phyloP scores from a whole-genome alignment of 2,888 invertebrate genomes.

The Parasteatoda lunata region DNA sequence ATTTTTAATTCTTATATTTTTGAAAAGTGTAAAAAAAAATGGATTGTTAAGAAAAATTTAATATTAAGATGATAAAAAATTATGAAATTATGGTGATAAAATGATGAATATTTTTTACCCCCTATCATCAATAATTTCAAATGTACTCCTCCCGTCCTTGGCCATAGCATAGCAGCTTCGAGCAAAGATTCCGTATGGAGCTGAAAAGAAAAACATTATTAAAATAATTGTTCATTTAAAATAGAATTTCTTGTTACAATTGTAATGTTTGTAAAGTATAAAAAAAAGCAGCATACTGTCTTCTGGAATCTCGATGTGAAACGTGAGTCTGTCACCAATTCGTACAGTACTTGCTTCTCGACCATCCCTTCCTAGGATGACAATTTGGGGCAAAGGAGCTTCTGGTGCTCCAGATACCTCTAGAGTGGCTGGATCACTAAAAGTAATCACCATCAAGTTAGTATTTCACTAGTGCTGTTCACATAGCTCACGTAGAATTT shows the following conservation, averaged over 20 bases:
- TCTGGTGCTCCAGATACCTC: slow-evolving; percentile 96
- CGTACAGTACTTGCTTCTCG: slow-evolving; percentile 95
- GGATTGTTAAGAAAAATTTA: too few species aligned
- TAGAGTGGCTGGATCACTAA: slow-evolving; percentile 94
- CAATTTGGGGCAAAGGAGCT: slow-evolving; percentile 93
- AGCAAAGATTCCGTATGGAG: slow-evolving; percentile 95
- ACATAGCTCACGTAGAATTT: too few species aligned
- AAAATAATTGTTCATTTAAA: background rate
- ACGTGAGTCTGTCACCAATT: slow-evolving; percentile 93
- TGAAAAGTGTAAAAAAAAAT: too few species aligned
- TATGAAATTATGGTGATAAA: background rate
- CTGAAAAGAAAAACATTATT: slow-evolving; percentile 77
- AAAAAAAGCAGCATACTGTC: slow-evolving; percentile 86
- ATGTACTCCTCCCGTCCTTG: slow-evolving; percentile 95
- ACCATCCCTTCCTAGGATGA: slow-evolving; percentile 88
- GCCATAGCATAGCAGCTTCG: slow-evolving; percentile 97
- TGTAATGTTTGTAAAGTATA: too few species aligned
- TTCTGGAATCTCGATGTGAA: slow-evolving; percentile 96
- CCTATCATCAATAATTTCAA: slow-evolving; percentile 96
- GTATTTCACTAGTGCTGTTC: too few species aligned
- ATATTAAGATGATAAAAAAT: too few species aligned
- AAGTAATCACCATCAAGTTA: background rate
- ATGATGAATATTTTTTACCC: slow-evolving; percentile 78
- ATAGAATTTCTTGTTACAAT: too few species aligned
- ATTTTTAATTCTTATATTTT: too few species aligned